Evolutionary conservation across 2,113 vertebrate genomes (phyloP).

Genomic region (Telmatochromis brichardi): DNA sequence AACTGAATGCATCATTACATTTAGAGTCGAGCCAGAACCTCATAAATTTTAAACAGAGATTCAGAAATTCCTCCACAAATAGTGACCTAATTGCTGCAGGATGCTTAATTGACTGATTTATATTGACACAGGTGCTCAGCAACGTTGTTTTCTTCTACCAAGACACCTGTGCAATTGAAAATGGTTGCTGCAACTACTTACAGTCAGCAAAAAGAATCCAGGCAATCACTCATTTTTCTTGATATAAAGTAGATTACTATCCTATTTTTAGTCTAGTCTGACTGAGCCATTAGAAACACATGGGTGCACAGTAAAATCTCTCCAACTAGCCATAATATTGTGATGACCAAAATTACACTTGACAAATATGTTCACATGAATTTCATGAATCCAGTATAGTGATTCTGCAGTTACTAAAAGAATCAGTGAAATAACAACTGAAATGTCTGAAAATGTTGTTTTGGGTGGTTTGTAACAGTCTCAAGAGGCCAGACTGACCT

Average conservation of each 20-base stretch:
- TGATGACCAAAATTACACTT: not conserved
- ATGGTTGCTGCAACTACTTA: not conserved
- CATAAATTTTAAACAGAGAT: not conserved
- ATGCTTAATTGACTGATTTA: not conserved
- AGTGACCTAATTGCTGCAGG: not conserved
- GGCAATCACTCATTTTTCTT: fast-evolving
- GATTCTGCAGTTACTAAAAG: not conserved
- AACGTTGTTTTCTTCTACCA: not conserved
- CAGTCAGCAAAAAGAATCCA: fast-evolving
- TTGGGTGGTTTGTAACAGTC: not conserved
- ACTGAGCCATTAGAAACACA: not conserved
- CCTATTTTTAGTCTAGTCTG: not conserved
- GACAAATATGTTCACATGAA: not conserved
- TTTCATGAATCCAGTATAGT: fast-evolving
- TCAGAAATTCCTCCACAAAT: not conserved
- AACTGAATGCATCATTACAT: not conserved
- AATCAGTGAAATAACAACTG: not conserved
- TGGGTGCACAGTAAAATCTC: not conserved
- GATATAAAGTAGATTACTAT: not conserved
- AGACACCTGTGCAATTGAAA: not conserved
- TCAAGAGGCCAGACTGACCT: slow-evolving; percentile 63
- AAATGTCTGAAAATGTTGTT: not conserved
- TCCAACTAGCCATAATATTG: no score
- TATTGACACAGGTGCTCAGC: not conserved
- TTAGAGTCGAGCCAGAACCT: not conserved